Base-by-base conservation (phyloP, 2,797 vertebrate species). In the Cynopterus sphinx region DNA sequence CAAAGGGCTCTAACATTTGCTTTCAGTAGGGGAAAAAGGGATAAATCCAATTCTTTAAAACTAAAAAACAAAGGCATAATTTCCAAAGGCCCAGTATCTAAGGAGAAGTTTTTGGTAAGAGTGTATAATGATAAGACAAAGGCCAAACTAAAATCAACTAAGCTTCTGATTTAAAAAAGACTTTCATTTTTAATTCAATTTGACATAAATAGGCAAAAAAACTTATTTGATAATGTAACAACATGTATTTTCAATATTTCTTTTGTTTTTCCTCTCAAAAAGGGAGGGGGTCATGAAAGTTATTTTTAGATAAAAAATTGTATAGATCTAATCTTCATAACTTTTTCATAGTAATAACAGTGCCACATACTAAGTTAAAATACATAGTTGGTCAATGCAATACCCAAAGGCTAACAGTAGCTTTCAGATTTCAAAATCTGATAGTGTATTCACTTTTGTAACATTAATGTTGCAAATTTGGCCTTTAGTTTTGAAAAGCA, bases 401-500 rank as follows among this genome's bases (percentile, higher is more conserved):
- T 31, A 81, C 19, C 4, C 51, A 65, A 59, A 63, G 7, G 12
- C 49, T 81, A 67, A 53, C 0, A 90, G 77, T 55, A 84, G 73
- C 73, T 96, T 91, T 91, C n/a, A 87, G 63, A 51, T 79, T 87
- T 87, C 84, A 75, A 39, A 81, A 89, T 49, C 87, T 91, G 68
- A 92, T 36, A 84, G 63, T 73, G 22, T 59, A 94, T 82, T 93
- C 57, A 93, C 28, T 91, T 91, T 53, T 87, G 28, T 65, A 96
- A 90, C 81, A 84, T 81, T 92, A 83, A 85, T 90, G 81, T 82
- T 81, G 31, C 53, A 84, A 95, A 95, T 83, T 9, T 79, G 53
- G n/a, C 55, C 67, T 93, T 95, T 90, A 95, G 77, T 92, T 96
- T 51, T 92, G 84, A 96, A 83, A 97, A 96, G 43, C 41, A 90